Conservation (phyloP, 2,113 vertebrate genomes). For the Nesoenas mayeri region DNA sequence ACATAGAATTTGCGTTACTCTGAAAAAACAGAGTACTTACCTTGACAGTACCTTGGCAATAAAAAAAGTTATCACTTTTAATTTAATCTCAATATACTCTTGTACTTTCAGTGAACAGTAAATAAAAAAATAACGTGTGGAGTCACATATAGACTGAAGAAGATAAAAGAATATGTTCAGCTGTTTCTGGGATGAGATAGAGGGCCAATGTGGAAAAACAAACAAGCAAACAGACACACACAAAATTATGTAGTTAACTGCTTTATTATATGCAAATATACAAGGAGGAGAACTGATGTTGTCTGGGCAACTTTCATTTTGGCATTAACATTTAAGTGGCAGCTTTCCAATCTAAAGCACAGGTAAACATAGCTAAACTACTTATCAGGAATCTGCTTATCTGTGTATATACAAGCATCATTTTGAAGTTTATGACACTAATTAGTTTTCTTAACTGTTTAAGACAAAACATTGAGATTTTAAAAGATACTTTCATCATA, state of each 20-base stretch:
- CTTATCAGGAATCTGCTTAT: not conserved
- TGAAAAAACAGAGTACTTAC: not conserved
- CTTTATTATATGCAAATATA: not conserved
- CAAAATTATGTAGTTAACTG: not conserved
- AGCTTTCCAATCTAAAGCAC: not conserved
- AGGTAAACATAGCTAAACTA: not conserved
- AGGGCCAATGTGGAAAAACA: fast-evolving
- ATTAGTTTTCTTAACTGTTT: not conserved
- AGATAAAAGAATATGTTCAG: not conserved
- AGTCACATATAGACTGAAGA: not conserved
- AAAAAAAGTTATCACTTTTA: not conserved
- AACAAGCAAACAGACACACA: too few species aligned
- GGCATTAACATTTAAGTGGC: not conserved
- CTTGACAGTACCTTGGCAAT: not conserved
- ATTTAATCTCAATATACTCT: not conserved
- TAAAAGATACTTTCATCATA: not conserved
- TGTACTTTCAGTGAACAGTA: not conserved
- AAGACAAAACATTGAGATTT: not conserved
- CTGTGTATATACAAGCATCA: not conserved
- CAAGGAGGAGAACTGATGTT: not conserved
- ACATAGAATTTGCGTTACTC: not conserved
- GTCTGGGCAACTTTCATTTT: not conserved
- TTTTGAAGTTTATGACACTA: not conserved
- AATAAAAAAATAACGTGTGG: not conserved
- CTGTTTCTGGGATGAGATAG: not conserved